Evolutionary conservation across 1,140 invertebrate genomes (phyloP).

Genomic region (Scaptomyza pallida): DNA sequence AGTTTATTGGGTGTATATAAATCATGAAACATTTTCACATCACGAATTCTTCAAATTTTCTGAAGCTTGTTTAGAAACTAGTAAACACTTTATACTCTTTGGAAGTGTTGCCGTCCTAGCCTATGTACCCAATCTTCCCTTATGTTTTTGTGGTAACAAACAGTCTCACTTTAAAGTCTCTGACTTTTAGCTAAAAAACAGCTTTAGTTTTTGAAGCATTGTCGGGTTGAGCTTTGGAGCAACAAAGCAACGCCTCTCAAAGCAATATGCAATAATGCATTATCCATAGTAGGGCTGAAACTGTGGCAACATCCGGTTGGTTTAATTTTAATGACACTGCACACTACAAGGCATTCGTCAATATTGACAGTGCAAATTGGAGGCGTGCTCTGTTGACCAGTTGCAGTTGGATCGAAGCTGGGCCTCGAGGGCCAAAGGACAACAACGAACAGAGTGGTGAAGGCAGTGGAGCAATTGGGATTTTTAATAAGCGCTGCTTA

Average conservation of each 20-base stretch:
- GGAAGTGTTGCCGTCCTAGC: no score
- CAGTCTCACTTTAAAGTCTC: background rate
- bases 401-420: constrained; percentile 19
- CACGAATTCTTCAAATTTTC: no score
- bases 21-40: no score
- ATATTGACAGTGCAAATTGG: constrained; percentile 57
- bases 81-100: no score
- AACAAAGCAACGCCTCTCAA: constrained; percentile 11
- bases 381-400: constrained; percentile 50
- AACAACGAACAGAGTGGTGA: constrained; percentile 9
- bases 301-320: constrained; percentile 38
- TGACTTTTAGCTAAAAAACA: no score
- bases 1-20: no score
- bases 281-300: constrained; percentile 33
- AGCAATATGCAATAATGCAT: constrained; percentile 10
- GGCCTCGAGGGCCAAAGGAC: constrained; percentile 20
- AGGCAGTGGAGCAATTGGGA: background rate
- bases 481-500: constrained; percentile 37
- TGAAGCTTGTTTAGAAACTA: no score
- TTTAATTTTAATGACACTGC: constrained; percentile 60
- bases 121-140: no score
- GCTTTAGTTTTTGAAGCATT: background rate
- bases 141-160: no score
- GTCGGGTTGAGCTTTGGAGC: background rate
- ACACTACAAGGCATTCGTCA: constrained; percentile 40